Base-by-base conservation (phyloP, 2,888 invertebrate species). In the Coenonympha glycerion region DNA sequence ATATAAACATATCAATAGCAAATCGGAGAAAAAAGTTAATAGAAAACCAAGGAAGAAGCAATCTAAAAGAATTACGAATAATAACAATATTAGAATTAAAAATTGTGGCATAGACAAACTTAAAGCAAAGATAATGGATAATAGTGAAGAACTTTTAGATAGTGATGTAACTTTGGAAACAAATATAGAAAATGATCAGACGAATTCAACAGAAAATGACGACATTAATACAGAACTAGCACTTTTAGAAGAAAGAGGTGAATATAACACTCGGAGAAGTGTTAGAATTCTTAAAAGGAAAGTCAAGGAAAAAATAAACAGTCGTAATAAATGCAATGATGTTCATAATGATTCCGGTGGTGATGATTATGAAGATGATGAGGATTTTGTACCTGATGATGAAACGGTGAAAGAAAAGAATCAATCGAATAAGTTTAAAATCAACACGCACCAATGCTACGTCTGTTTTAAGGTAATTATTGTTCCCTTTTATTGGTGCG, bases 391-490 rank as follows among this genome's bases (percentile, higher is more conserved):
- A 18, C 28, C 41, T 6, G 19, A 41, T 18, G 39, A 49, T 21
- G 44, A 30, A 28, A 22, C 47, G 4, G 16, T 47, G 6, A 40
- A 45, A 22, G 36, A 42, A 2, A 47, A 41, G n/a, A 44, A 34
- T 21, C 28, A 37, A 18, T 49, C 6, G 36, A 26, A 4, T 54
- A 56, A 68, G 56, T 41, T 75, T 1, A 72, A 61, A 6, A 65
- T 81, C 3, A 72, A 77, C 30, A 68, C 67, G 0, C 73, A 77
- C 41, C 83, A 85, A 39, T 85, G 85, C 41, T 80, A 84, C 45
- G 67, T 81, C 5, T 85, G 85, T 57, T 78, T 77, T 53, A 76
- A 79, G 74, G 83, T 84, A 58, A 57, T 69, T 15, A 9, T 16
- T 6, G n/a, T 5, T 2, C 15, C 2, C 13, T 2, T 5, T 11